These are phyloP conservation scores for Acanthaster planci DNA, from an alignment of 35 echinoderm and acorn worm genomes.

Conservation along the genomic window DNA sequence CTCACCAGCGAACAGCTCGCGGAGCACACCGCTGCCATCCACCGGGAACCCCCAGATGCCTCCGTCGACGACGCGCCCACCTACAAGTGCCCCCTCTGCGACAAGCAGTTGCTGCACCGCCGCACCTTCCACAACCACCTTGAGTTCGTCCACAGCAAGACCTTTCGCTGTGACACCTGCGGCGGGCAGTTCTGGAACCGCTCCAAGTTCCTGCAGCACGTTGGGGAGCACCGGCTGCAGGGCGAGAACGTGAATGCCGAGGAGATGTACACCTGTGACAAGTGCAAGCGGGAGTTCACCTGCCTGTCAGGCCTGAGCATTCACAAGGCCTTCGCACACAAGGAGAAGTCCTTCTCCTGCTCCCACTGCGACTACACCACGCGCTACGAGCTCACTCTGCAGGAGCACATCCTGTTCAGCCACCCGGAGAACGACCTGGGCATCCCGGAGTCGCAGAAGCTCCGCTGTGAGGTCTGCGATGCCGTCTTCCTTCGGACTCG, in stretches of 20 bases:
- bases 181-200: neutral
- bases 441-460: constrained; percentile 10
- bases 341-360: neutral
- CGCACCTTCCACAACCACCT: neutral
- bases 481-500: neutral
- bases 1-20: neutral
- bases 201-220: neutral
- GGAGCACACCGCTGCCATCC: neutral
- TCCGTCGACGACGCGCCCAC: neutral
- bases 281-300: neutral
- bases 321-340: neutral
- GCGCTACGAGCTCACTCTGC: neutral
- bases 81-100: neutral
- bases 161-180: neutral
- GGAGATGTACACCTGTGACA: neutral
- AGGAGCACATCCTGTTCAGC: neutral
- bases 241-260: neutral
- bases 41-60: neutral
- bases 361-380: neutral
- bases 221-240: neutral
- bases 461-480: neutral
- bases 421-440: neutral
- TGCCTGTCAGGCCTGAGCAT: neutral
- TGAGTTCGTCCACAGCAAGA: neutral
- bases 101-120: neutral